Percentiles rank a stretch among this genome's conserved stretches.
Evolutionary conservation across 2,113 vertebrate species (phyloP).

Genomic region (Monarcha castaneiventris): DNA sequence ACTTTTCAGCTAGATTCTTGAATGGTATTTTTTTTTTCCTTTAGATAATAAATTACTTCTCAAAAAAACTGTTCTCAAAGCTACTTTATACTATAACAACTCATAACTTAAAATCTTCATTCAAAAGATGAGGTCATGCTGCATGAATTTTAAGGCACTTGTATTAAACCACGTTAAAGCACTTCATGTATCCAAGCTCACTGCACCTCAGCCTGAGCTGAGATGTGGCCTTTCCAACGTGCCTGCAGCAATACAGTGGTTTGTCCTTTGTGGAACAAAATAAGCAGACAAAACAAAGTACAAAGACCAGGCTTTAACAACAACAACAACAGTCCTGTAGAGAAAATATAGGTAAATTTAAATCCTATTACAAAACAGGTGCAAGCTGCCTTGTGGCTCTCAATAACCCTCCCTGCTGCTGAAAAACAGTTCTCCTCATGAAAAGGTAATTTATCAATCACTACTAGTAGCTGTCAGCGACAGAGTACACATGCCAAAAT

Average conservation of each 20-base stretch:
- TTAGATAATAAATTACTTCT: background rate
- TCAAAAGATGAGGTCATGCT: slow-evolving; percentile 1
- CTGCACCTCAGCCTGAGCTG: background rate
- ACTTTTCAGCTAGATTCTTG: background rate
- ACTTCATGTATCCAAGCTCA: background rate
- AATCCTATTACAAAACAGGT: background rate
- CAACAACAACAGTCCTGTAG: background rate
- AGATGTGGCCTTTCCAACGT: background rate
- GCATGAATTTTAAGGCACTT: background rate
- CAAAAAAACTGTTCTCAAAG: background rate
- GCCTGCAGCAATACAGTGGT: background rate
- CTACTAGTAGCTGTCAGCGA: background rate
- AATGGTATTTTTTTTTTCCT: background rate
- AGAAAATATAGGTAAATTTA: background rate
- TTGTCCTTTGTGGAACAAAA: background rate
- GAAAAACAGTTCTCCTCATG: background rate
- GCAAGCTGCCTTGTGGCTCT: background rate
- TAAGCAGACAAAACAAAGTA: background rate
- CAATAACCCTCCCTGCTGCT: background rate
- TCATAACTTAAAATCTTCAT: background rate
- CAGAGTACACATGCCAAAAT: background rate
- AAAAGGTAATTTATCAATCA: background rate
- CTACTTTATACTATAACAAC: background rate
- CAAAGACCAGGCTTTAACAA: background rate
- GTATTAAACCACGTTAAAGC: background rate